Percentiles rank a stretch among this genome's conserved stretches.
Conservation (phyloP, 2,113 vertebrate species). For the Orthonyx spaldingii region DNA sequence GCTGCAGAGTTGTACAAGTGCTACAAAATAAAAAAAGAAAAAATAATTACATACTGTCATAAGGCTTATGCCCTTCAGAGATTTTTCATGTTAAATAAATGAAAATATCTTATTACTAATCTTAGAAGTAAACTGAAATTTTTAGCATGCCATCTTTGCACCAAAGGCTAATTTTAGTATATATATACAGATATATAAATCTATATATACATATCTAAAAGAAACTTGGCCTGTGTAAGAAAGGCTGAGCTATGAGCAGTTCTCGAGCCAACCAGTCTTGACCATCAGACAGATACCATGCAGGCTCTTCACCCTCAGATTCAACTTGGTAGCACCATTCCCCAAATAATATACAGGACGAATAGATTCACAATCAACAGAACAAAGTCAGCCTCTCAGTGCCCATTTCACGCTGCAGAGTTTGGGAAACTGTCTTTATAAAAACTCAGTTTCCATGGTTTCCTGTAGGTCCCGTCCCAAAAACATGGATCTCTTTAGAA, state of each 20-base stretch:
- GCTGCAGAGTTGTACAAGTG: conserved; percentile 97
- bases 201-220: background rate
- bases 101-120: background rate
- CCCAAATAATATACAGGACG: background rate
- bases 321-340: background rate
- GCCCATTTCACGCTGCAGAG: background rate
- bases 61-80: background rate
- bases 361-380: background rate
- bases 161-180: background rate
- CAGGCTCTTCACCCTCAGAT: background rate
- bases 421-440: background rate
- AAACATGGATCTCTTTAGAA: accelerated
- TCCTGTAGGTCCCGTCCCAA: background rate
- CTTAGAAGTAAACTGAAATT: background rate
- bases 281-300: background rate
- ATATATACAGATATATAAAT: accelerated
- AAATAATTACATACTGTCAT: background rate
- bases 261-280: background rate
- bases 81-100: background rate
- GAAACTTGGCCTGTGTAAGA: background rate
- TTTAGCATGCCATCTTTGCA: background rate
- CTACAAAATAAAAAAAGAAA: conserved; percentile 62
- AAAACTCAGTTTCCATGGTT: background rate
- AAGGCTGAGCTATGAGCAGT: background rate
- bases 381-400: background rate